phyloP scores from a whole-genome alignment of 2,888 invertebrate genomes.

The Lasius fuliginosus region DNA sequence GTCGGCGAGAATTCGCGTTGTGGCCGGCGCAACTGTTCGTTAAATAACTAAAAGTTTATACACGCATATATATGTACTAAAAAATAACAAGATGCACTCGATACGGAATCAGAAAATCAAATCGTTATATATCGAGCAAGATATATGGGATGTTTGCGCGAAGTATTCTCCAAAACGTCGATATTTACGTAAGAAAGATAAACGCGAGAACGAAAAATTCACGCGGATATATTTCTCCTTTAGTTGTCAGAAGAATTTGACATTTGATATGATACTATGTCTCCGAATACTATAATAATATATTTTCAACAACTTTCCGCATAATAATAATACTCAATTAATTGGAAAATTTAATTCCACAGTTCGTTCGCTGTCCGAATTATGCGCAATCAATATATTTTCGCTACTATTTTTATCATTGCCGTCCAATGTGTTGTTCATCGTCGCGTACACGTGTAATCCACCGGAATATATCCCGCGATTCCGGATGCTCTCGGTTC shows the following conservation, averaged over 20 bases:
- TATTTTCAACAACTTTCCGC: background rate
- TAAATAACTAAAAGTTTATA: constrained; percentile 33
- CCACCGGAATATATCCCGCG: constrained; percentile 10
- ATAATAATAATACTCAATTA: background rate
- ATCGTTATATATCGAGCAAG: background rate
- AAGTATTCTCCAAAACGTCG: background rate
- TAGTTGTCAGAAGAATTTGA: background rate
- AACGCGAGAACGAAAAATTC: background rate
- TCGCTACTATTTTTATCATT: background rate
- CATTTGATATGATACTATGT: background rate
- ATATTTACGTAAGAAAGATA: background rate
- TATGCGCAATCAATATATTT: constrained; percentile 22
- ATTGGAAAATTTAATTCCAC: constrained; percentile 12
- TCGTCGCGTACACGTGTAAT: constrained; percentile 28
- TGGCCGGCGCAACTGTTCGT: background rate
- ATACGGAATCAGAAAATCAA: constrained; percentile 2
- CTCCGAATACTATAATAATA: background rate
- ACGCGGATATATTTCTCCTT: background rate
- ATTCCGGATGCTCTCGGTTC: background rate
- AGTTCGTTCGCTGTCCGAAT: constrained; percentile 1
- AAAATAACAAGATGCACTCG: background rate
- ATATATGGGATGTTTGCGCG: background rate
- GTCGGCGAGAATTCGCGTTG: constrained; percentile 13
- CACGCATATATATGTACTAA: background rate
- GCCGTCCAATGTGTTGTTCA: constrained; percentile 13